Base-by-base conservation (phyloP, 2,888 invertebrate species). In the Homarus gammarus region DNA sequence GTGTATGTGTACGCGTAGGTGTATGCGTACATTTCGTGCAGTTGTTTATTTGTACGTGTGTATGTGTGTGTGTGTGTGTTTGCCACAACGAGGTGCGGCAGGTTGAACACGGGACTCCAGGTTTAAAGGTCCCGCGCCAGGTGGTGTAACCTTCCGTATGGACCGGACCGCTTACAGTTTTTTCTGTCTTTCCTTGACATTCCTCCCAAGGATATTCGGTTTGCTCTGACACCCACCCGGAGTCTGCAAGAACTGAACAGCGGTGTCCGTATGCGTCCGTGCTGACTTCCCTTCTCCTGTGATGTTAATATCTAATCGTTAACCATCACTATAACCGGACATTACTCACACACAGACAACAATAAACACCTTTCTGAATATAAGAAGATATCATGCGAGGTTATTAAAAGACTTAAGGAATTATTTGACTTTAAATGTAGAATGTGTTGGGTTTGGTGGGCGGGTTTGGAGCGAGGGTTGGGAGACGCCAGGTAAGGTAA, bases 141-240 rank as follows among this genome's bases (percentile, higher is more conserved):
- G 70, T 78, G 85, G 70, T 36, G 31, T 36, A 86, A 86, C 85
- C 85, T 86, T 86, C 78, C 78, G 85, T 78, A 68, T 51, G 68
- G 78, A 78, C 44, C 68, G 49, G 78, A 78, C 85, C 77, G 70
- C 70, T 70, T 75, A 56, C 78, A 78, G 78, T 86, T 86, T 86
- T 86, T 86, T 86, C 85, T 86, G 78, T 86, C 85, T 61, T 86
- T 86, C 85, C 85, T 86, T 86, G 85, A 86, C 85, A 86, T 86
- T 86, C 85, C 85, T 86, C 77, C 38, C 85, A 86, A 86, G 85
- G 85, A 86, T 86, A 86, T 86, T 86, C 85, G 77, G 85, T 86
- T 86, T 78, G 85, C 70, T 36, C 85, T 68, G 78, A 86, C 78
- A 86, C 85, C 85, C 85, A 77, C 85, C 51, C 78, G 33, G 44